A percentile compares a stretch with the other conserved stretches of the same genome.
These are phyloP conservation scores for Phylloscopus whistleri DNA, from an alignment of 2,113 vertebrate genomes.

Conservation along the genomic window DNA sequence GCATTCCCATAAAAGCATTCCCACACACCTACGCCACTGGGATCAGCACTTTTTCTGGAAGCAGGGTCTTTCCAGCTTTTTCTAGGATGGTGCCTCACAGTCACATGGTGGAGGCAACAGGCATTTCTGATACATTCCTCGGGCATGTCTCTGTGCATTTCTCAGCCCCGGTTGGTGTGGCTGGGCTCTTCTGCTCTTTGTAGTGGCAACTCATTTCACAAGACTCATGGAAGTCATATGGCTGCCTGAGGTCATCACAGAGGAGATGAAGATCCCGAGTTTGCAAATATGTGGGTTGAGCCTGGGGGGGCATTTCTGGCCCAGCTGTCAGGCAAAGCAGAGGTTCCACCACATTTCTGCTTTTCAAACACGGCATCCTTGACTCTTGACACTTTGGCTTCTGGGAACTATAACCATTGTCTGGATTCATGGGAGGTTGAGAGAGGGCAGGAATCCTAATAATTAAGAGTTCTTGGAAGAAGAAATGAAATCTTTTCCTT, in stretches of 20 bases:
- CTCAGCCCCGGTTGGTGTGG: accelerated
- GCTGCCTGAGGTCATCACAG: background rate
- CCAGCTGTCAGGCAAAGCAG: background rate
- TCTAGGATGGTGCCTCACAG: background rate
- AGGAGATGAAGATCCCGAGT: background rate
- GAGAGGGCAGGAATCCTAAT: background rate
- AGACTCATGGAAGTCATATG: background rate
- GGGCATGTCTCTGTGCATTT: background rate
- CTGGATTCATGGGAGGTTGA: background rate
- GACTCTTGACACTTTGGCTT: background rate
- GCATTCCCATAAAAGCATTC: background rate
- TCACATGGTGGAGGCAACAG: background rate
- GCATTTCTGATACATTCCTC: accelerated
- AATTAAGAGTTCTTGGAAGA: background rate
- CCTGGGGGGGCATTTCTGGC: background rate
- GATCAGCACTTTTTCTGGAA: background rate
- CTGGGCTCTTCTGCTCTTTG: background rate
- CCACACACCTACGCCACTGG: background rate
- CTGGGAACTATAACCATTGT: background rate
- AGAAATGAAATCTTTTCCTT: background rate
- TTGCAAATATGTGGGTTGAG: background rate
- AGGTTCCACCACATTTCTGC: background rate
- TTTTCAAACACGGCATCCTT: background rate
- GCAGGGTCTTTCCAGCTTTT: background rate
- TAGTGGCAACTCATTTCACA: background rate